Conservation (phyloP, 2,797 vertebrate species). For the Fundulus diaphanus region DNA sequence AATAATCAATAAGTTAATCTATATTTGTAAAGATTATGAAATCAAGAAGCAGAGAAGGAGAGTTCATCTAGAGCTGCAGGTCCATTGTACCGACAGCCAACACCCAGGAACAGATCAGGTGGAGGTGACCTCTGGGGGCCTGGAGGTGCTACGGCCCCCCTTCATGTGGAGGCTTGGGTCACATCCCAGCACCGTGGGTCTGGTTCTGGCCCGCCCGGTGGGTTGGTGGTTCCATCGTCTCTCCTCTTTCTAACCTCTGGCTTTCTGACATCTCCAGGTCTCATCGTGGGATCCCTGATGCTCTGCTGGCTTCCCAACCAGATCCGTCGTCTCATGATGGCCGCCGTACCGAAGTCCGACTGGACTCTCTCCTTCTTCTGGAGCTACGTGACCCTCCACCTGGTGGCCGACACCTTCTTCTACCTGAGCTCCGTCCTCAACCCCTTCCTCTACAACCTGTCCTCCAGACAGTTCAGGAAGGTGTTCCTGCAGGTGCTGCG, state of each 20-base stretch:
- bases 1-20: too few relatives aligned
- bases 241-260: neutral
- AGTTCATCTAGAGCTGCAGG: too few relatives aligned
- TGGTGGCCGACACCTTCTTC: constrained; percentile 91
- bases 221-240: neutral
- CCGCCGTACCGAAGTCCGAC: constrained; percentile 82
- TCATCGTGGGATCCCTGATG: constrained; percentile 88
- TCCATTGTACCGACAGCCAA: too few relatives aligned
- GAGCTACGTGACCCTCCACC: constrained; percentile 85
- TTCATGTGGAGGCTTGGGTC: too few relatives aligned
- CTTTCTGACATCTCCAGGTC: constrained; percentile 71
- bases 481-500: constrained; percentile 91
- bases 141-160: too few relatives aligned
- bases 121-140: too few relatives aligned
- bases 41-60: too few relatives aligned
- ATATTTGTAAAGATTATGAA: too few relatives aligned
- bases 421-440: constrained; percentile 97
- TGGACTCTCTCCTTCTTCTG: constrained; percentile 87
- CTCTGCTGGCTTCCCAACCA: constrained; percentile 96
- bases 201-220: too few relatives aligned
- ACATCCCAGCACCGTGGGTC: too few relatives aligned
- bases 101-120: too few relatives aligned
- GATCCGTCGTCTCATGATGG: constrained; percentile 90
- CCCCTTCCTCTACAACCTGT: constrained; percentile 94
- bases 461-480: constrained; percentile 90